Base-by-base conservation (phyloP, 2,888 invertebrate genomes). In the Platynereis dumerilii region DNA sequence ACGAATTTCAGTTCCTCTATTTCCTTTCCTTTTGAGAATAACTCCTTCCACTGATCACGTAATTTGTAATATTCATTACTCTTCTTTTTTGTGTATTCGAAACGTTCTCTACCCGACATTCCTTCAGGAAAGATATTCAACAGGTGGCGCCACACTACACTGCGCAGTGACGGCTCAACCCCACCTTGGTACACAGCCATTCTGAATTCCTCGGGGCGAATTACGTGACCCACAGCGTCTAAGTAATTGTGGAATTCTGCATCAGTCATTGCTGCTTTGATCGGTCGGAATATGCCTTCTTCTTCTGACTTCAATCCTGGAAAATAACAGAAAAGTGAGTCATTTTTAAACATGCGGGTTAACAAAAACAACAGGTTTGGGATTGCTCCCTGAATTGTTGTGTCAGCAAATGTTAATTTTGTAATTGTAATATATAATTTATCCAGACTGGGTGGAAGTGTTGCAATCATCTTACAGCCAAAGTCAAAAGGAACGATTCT, bases 181-280 rank as follows among this genome's bases (percentile, higher is more conserved):
- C 97, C 97, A 1, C 96, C 95, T 78, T 92, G 91, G 81, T 94
- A 97, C 75, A 97, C 95, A 27, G 92, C 92, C 73, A 92, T 90
- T 73, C 96, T 88, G 58, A 97, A 87, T 81, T 95, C 94, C 73
- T 91, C 89, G 0, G 91, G 90, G 72, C 92, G 90, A 57, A 91
- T 88, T 66, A 97, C 91, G 84, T 93, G 92, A 0, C 97, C 97
- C 2, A 94, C 91, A 0, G 92, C 90, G 84, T 96, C 95, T 58
- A 96, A 85, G 84, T 93, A 96, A 69, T 90, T 88, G 60, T 94
- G 88, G 84, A 96, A 97, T 80, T 96, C 95, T 20, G 90, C 89
- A 81, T 97, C 96, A 57, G 91, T 91, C 71, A 97, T 86, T 0
- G 96, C 94, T 0, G 90, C 71, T 67, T 82, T 82, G 17, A 74